Evolutionary conservation across 1,140 invertebrate species (phyloP).

Genomic region (Phortica variegata): DNA sequence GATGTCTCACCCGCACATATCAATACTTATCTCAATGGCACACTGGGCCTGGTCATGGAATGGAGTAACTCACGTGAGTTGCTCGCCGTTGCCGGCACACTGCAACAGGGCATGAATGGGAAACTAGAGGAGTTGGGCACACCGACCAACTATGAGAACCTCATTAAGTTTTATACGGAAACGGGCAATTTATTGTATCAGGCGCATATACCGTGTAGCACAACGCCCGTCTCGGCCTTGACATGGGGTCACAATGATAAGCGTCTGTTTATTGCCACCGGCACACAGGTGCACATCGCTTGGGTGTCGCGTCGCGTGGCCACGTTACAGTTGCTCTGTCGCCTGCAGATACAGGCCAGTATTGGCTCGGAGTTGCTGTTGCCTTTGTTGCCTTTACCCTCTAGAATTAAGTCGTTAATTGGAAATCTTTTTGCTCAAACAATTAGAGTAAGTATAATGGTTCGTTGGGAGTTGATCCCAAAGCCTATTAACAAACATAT

Average conservation of each 20-base stretch:
- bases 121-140: slow-evolving; percentile 47
- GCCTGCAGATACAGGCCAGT: slow-evolving; percentile 68
- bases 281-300: slow-evolving; percentile 84
- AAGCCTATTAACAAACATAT: not conserved
- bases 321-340: slow-evolving; percentile 83
- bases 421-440: slow-evolving; percentile 91
- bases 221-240: slow-evolving; percentile 79
- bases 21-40: slow-evolving; percentile 73
- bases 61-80: slow-evolving; percentile 95
- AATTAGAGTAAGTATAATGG: slow-evolving; percentile 75
- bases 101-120: slow-evolving; percentile 37
- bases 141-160: slow-evolving; percentile 40
- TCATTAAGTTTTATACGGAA: slow-evolving; percentile 78
- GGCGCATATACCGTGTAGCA: slow-evolving; percentile 71
- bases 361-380: slow-evolving; percentile 66
- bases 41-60: slow-evolving; percentile 76
- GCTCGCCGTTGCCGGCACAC: slow-evolving; percentile 85
- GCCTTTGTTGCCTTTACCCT: slow-evolving; percentile 77
- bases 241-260: slow-evolving; percentile 98
- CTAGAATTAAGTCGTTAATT: slow-evolving; percentile 78
- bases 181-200: slow-evolving; percentile 73
- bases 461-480: not conserved
- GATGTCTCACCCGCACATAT: slow-evolving; percentile 77
- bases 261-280: slow-evolving; percentile 89
- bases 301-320: slow-evolving; percentile 89